Conservation (phyloP, 1,140 invertebrate genomes). For the Bilobella aurantiaca region DNA sequence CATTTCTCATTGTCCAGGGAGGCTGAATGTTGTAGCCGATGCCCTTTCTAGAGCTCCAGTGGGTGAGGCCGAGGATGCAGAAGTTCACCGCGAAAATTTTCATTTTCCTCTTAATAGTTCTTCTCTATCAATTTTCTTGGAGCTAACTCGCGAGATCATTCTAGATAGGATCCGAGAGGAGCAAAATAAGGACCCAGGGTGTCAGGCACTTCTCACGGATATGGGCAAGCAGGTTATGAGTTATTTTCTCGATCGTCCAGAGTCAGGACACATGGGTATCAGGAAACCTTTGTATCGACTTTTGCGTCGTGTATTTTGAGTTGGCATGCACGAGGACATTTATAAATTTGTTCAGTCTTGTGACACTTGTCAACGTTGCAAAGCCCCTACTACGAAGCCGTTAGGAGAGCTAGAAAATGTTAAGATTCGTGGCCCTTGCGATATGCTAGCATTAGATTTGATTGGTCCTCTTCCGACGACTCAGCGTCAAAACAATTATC, state of each 20-base stretch:
- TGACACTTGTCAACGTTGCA: constrained; percentile 12
- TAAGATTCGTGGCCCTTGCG: constrained; percentile 23
- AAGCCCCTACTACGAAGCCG: constrained; percentile 8
- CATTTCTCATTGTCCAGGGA: no score
- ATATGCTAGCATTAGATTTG: constrained; percentile 30
- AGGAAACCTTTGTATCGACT: constrained; percentile 16
- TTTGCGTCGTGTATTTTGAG: constrained; percentile 12
- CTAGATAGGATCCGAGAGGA: neutral
- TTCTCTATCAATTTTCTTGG: neutral
- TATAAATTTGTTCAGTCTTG: constrained; percentile 9
- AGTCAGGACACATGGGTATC: constrained; percentile 16
- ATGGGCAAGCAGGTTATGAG: neutral
- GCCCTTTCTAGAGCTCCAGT: constrained; percentile 19
- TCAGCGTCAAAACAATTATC: constrained; percentile 15
- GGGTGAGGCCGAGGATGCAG: constrained; percentile 1
- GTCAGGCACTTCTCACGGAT: constrained; percentile 2
- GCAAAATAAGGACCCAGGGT: neutral
- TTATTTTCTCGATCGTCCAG: constrained; percentile 19
- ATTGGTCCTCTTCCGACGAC: constrained; percentile 34
- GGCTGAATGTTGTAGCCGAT: constrained; percentile 20
- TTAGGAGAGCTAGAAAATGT: constrained; percentile 4
- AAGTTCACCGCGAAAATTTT: neutral
- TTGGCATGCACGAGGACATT: constrained; percentile 14
- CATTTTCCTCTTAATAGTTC: neutral
- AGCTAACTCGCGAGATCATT: neutral